Evolutionary conservation across 2,888 invertebrate genomes (phyloP), one percentile per base, ranked within the genome.

Genomic region (Lymantria dispar): DNA sequence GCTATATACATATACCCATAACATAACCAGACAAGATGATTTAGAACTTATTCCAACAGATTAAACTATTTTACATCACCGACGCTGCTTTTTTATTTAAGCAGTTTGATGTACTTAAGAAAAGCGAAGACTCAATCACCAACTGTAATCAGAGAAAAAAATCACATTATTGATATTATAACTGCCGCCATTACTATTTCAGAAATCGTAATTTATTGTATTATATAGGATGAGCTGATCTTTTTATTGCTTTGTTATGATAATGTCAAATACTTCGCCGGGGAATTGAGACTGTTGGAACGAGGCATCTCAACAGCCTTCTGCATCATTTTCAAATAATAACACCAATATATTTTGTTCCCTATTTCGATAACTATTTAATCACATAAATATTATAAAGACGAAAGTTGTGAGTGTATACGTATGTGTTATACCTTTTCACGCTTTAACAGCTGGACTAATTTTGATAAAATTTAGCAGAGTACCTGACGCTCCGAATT

Each of bases 71-170:
- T 50, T 45, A 52, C 45, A 60, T 11, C 13, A 30, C 43, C 36
- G 38, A 53, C 56, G 51, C 48, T 62, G 58, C 55, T 62, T 56
- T 64, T 63, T 61, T 55, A 63, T 56, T 56, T 55, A 63, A 56
- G 54, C 60, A 47, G 40, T 39, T 47, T 38, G 52, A 59, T 61
- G 61, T 56, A 55, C 54, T 59, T 56, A 62, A 66, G 62, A 66
- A 64, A 62, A 56, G 40, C 30, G 42, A 45, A 50, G 51, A 48
- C 52, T 33, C 46, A 50, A 51, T 67, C 64, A 64, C 58, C 68
- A 67, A 40, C 66, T 67, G 66, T 43, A 49, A 52, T 22, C 9
- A 42, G 12, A 39, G 53, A n/a, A 45, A 48, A 42, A 37, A 46
- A 38, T 15, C 14, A 30, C 0, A 39, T 47, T 49, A 62, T 47